Conservation (phyloP, 2,113 vertebrate genomes). For the Deroptyus accipitrinus region DNA sequence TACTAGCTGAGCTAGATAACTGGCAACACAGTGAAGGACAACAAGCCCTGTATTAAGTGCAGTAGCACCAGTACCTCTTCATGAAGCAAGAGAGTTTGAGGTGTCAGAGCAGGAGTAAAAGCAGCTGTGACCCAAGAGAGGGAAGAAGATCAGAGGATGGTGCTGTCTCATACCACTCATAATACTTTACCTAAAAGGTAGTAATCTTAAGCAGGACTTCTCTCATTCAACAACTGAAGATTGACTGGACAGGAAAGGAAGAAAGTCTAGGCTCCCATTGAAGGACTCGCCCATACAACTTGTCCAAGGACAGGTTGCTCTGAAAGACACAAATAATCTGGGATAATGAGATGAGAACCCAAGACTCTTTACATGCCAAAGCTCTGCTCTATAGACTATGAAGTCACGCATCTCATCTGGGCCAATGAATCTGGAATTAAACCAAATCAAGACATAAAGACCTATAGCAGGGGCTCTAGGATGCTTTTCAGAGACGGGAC, state of each 20-base stretch:
- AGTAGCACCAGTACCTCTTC: neutral
- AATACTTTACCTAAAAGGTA: neutral
- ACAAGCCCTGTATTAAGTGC: fast-evolving
- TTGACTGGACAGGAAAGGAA: neutral
- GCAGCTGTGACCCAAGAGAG: neutral
- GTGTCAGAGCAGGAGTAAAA: neutral
- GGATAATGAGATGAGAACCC: neutral
- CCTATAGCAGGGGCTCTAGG: neutral
- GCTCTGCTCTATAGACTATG: neutral
- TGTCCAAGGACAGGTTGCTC: neutral
- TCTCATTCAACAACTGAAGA: neutral
- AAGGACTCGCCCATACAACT: neutral
- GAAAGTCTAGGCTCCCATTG: neutral
- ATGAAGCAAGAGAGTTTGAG: neutral
- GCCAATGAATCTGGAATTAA: neutral
- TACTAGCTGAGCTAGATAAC: neutral
- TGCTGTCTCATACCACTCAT: neutral
- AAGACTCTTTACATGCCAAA: neutral
- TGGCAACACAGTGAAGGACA: neutral
- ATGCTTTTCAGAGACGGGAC: neutral
- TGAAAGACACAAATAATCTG: neutral
- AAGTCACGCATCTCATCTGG: neutral
- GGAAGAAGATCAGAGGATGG: neutral
- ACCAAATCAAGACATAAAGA: neutral
- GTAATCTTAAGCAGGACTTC: neutral